Conservation (phyloP, 2,888 invertebrate genomes). For the Drosophila subsilvestris region DNA sequence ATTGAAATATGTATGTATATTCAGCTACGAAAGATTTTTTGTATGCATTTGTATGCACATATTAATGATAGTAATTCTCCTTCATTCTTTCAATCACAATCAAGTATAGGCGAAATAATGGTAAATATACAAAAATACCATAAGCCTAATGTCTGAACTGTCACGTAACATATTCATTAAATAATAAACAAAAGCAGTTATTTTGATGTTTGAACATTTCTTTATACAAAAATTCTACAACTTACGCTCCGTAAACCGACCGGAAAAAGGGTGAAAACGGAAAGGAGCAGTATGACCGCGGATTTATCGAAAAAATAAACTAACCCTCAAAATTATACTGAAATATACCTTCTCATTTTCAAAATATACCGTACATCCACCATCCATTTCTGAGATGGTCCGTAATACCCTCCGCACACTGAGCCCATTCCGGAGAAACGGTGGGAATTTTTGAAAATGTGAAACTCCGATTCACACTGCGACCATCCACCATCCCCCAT, state of each 20-base stretch:
- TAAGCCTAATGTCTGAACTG: background rate
- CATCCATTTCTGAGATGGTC: no score
- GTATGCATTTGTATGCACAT: background rate
- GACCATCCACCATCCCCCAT: no score
- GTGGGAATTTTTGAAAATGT: no score
- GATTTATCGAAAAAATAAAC: no score
- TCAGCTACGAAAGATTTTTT: background rate
- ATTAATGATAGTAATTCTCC: background rate
- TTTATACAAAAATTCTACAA: slow-evolving; percentile 63
- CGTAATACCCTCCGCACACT: no score
- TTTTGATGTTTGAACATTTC: slow-evolving; percentile 77
- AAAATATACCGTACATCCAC: no score
- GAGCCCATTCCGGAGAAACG: no score
- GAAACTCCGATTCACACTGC: no score
- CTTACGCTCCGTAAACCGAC: slow-evolving; percentile 83
- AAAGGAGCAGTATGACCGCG: slow-evolving; percentile 79
- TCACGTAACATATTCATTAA: background rate
- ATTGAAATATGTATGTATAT: background rate
- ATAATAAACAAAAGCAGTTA: slow-evolving; percentile 40
- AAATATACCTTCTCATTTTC: no score
- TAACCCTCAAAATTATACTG: no score
- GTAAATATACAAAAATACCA: background rate
- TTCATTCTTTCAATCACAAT: background rate
- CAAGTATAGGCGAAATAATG: background rate
- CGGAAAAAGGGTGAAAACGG: slow-evolving; percentile 82